Percentiles rank a stretch among this genome's conserved stretches.
Evolutionary conservation across 2,888 invertebrate species (phyloP).

Genomic region (Danaus chrysippus): DNA sequence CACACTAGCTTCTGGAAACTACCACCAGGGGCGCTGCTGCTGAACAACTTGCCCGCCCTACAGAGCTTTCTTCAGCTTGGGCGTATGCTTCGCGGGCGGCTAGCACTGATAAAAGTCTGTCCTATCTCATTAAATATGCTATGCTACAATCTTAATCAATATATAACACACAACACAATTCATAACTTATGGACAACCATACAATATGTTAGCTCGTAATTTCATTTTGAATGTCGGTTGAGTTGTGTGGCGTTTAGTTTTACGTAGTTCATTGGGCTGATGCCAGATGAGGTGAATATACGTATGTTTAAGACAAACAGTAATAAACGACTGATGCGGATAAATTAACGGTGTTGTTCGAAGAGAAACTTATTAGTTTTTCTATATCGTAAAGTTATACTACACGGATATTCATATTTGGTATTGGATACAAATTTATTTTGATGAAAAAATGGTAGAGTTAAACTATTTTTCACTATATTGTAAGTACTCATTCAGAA

Average conservation of each 20-base stretch:
- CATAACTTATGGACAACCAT: slow-evolving; percentile 27
- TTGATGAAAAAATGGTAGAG: background rate
- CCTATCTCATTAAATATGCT: slow-evolving; percentile 41
- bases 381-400: slow-evolving; percentile 21
- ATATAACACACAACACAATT: slow-evolving; percentile 28
- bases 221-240: background rate
- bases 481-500: slow-evolving; percentile 22
- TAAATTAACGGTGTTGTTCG: slow-evolving; percentile 30
- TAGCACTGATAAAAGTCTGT: slow-evolving; percentile 46
- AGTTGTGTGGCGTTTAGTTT: slow-evolving; percentile 20
- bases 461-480: background rate
- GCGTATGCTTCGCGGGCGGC: slow-evolving; percentile 72
- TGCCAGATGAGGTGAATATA: slow-evolving; percentile 52
- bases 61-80: slow-evolving; percentile 73
- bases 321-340: slow-evolving; percentile 35
- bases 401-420: background rate
- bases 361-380: slow-evolving; percentile 26
- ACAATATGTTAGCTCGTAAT: slow-evolving; percentile 12
- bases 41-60: slow-evolving; percentile 74
- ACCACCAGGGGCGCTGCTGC: slow-evolving; percentile 58
- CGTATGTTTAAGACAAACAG: slow-evolving; percentile 42
- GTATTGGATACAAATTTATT: background rate
- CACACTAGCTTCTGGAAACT: slow-evolving; percentile 44
- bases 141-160: slow-evolving; percentile 33
- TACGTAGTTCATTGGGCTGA: slow-evolving; percentile 40